Evolutionary conservation across 2,113 vertebrate genomes (phyloP).

Genomic region (Onychostruthus taczanowskii): DNA sequence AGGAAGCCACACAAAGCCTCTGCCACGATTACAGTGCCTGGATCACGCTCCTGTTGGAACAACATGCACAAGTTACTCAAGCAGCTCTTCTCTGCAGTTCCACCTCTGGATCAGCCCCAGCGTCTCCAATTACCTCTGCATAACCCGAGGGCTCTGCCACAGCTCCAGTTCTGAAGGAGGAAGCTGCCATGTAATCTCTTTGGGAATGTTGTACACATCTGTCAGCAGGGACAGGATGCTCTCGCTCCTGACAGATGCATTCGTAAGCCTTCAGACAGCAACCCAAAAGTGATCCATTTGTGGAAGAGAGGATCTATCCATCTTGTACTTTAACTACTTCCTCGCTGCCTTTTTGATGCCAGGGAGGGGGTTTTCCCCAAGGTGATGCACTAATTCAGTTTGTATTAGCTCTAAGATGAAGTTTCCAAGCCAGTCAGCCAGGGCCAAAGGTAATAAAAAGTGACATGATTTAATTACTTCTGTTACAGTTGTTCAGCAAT

Average conservation of each 20-base stretch:
- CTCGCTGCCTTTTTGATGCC: constrained; percentile 49
- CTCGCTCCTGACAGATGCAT: constrained; percentile 52
- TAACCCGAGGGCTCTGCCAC: constrained; percentile 35
- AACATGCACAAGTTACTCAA: not conserved
- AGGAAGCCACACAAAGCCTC: not conserved
- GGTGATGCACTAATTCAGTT: constrained; percentile 68
- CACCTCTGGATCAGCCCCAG: constrained; percentile 47
- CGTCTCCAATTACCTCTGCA: constrained; percentile 40
- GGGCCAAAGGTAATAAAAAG: constrained; percentile 78
- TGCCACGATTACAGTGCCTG: not conserved
- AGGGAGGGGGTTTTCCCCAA: constrained; percentile 63
- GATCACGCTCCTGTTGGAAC: not conserved
- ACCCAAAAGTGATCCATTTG: constrained; percentile 33
- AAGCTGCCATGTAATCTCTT: constrained; percentile 65
- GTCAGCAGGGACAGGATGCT: constrained; percentile 65
- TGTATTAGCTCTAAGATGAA: constrained; percentile 68
- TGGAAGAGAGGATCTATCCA: not conserved
- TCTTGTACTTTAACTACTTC: constrained; percentile 55
- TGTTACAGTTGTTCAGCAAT: constrained; percentile 73
- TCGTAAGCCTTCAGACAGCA: constrained; percentile 53
- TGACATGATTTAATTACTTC: constrained; percentile 78
- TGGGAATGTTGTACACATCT: constrained; percentile 59
- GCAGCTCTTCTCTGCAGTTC: constrained; percentile 53
- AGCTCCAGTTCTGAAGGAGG: constrained; percentile 55
- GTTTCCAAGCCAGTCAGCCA: constrained; percentile 67